A percentile compares a stretch with the other conserved stretches of the same genome.
These are phyloP conservation scores for Fragum fragum DNA, from an alignment of 2,888 invertebrate species.

Conservation along the genomic window DNA sequence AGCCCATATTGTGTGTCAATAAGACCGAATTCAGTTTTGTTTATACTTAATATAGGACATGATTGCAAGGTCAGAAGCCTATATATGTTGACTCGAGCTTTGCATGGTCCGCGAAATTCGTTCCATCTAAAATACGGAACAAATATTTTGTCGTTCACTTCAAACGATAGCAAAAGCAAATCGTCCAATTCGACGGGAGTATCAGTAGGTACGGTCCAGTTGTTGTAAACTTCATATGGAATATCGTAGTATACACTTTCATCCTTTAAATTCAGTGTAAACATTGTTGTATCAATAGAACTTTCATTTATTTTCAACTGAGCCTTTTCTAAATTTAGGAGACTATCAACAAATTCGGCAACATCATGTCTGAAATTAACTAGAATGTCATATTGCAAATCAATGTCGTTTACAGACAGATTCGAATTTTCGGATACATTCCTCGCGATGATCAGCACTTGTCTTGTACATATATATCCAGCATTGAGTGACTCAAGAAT, in stretches of 20 bases:
- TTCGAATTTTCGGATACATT: background rate
- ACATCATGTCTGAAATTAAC: background rate
- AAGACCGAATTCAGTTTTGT: constrained; percentile 1
- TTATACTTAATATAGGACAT: constrained; percentile 11
- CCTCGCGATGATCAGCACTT: background rate
- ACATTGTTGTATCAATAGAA: background rate
- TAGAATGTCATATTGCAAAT: background rate
- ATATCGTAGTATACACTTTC: background rate
- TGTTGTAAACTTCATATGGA: background rate
- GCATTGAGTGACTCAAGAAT: background rate
- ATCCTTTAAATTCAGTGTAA: background rate
- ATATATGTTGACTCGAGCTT: background rate
- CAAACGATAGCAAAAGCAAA: background rate
- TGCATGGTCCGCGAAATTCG: background rate
- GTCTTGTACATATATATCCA: background rate
- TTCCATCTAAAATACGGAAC: background rate
- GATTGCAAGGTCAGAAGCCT: background rate
- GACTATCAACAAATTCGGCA: background rate
- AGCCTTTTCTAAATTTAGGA: background rate
- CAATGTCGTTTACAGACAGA: background rate
- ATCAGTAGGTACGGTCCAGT: background rate
- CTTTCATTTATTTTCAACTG: background rate
- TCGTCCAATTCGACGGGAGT: background rate
- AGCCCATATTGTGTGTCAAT: constrained; percentile 2
- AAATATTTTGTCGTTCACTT: background rate